These are phyloP conservation scores for Sebastes taczanowskii DNA, from an alignment of 2,797 vertebrate species.

Conservation along the genomic window DNA sequence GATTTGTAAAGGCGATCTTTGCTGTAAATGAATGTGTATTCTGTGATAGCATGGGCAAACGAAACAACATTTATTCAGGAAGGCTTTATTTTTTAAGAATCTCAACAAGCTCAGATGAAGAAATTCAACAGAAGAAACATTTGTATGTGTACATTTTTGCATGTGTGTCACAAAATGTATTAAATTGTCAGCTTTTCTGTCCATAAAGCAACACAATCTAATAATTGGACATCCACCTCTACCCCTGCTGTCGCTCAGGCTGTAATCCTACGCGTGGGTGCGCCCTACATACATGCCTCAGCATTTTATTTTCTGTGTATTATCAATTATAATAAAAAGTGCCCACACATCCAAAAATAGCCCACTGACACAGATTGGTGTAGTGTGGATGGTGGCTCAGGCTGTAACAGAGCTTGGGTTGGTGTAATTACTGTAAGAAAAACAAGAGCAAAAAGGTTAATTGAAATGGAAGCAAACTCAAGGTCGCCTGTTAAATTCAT, in stretches of 20 bases:
- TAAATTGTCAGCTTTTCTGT: not conserved
- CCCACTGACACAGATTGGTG: not conserved
- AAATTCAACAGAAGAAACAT: not conserved
- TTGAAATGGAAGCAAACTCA: not conserved
- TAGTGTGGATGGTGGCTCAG: not conserved
- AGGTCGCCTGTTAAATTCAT: not conserved
- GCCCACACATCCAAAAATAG: not conserved
- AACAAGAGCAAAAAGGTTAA: not conserved
- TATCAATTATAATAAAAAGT: constrained; percentile 29
- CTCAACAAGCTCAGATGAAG: not conserved
- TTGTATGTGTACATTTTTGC: not conserved
- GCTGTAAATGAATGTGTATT: not conserved
- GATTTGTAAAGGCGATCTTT: not conserved
- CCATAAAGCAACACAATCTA: not conserved
- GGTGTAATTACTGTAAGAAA: not conserved
- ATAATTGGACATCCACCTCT: constrained; percentile 13
- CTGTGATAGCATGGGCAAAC: not conserved
- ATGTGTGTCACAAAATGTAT: not conserved
- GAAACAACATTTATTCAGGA: not conserved
- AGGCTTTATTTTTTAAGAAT: not conserved
- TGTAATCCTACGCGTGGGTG: constrained; percentile 60
- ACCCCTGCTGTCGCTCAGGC: constrained; percentile 14
- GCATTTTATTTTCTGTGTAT: constrained; percentile 19
- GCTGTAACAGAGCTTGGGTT: not conserved
- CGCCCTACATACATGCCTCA: constrained; percentile 46